Conservation (phyloP, 2,113 vertebrate genomes). For the Elephantulus edwardii region DNA sequence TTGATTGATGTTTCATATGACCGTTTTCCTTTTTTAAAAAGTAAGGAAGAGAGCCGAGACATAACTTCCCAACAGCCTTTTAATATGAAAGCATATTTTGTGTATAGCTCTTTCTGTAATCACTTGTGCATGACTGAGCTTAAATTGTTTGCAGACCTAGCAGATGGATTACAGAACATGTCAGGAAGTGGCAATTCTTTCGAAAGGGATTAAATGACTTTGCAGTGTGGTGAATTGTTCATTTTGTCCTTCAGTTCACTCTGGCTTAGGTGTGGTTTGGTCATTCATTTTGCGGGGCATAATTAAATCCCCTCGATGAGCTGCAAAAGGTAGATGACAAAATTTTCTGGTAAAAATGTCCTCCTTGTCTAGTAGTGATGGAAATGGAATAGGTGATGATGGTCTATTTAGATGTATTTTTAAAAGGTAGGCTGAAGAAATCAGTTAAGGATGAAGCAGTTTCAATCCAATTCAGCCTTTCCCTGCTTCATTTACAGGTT, state of each 20-base stretch:
- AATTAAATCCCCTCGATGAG: slow-evolving; percentile 1
- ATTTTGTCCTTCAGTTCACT: slow-evolving; percentile 33
- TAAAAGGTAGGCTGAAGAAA: neutral
- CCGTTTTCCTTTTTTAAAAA: slow-evolving; percentile 50
- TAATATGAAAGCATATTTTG: slow-evolving; percentile 65
- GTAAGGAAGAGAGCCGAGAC: neutral
- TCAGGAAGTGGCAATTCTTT: slow-evolving; percentile 19
- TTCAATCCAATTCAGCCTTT: neutral
- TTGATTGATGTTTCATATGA: slow-evolving; percentile 61
- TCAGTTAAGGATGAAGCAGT: neutral
- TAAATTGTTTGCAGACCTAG: slow-evolving; percentile 37
- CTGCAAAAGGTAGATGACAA: neutral
- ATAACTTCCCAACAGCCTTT: slow-evolving; percentile 55
- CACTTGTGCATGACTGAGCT: slow-evolving; percentile 59
- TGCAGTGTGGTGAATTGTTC: neutral
- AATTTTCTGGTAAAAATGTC: slow-evolving; percentile 1
- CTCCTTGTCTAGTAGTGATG: neutral
- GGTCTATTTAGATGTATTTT: neutral
- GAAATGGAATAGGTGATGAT: neutral
- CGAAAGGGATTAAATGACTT: slow-evolving; percentile 32
- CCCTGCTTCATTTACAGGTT: neutral
- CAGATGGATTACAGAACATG: slow-evolving; percentile 46
- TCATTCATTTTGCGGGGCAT: slow-evolving; percentile 5
- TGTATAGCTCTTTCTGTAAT: slow-evolving; percentile 46
- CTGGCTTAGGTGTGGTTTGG: slow-evolving; percentile 31